Conservation (phyloP, 2,888 invertebrate genomes). For the Mesorhabditis belari region DNA sequence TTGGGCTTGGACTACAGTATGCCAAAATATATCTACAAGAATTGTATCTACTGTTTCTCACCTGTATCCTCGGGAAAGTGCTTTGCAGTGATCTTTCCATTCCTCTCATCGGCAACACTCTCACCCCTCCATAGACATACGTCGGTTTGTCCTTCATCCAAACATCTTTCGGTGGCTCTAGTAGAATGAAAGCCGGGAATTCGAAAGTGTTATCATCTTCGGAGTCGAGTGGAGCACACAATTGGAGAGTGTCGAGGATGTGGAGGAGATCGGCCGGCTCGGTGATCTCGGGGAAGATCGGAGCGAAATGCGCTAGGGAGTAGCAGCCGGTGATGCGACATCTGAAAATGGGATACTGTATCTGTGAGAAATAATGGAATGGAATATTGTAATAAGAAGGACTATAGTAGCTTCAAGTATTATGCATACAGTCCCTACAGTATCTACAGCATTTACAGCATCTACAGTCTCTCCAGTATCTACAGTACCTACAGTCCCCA, state of each 20-base stretch:
- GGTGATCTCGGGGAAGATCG: slow-evolving; percentile 65
- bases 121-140: slow-evolving; percentile 33
- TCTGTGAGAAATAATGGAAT: no score
- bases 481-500: no score
- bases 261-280: slow-evolving; percentile 67
- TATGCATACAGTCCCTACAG: no score
- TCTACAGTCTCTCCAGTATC: no score
- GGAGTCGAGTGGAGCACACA: slow-evolving; percentile 50
- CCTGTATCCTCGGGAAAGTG: slow-evolving; percentile 65
- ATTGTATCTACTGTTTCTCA: no score
- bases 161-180: slow-evolving; percentile 35
- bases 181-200: slow-evolving; percentile 65
- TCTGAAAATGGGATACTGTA: slow-evolving; percentile 58
- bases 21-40: not conserved
- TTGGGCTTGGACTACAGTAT: not conserved
- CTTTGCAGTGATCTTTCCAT: slow-evolving; percentile 63
- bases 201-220: slow-evolving; percentile 60
- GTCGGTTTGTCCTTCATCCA: slow-evolving; percentile 27
- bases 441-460: no score
- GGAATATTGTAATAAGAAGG: not conserved
- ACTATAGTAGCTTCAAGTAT: not conserved
- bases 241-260: slow-evolving; percentile 66
- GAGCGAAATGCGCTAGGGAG: slow-evolving; percentile 69
- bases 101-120: slow-evolving; percentile 58
- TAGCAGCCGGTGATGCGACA: slow-evolving; percentile 66